Conservation (phyloP, 2,113 vertebrate species). For the Seriola aureovittata region DNA sequence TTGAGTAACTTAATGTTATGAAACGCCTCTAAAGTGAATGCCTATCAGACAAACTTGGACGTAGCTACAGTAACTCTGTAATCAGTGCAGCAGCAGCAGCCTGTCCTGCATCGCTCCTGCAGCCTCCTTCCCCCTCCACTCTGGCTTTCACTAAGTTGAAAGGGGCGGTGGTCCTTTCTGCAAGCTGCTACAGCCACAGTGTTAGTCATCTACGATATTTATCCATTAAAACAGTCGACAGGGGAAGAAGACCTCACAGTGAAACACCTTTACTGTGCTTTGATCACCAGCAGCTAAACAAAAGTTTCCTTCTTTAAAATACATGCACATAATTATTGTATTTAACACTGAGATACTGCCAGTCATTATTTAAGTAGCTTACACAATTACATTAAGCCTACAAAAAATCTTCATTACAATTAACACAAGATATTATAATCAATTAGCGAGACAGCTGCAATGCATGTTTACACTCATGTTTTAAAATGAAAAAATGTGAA, state of each 20-base stretch:
- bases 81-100: constrained; percentile 18
- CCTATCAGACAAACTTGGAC: constrained; percentile 11
- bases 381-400: not conserved
- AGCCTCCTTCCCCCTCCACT: constrained; percentile 22
- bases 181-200: constrained; percentile 30
- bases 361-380: not conserved
- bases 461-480: not conserved
- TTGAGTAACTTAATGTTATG: not conserved
- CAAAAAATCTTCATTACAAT: not conserved
- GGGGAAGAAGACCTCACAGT: constrained; percentile 29
- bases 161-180: constrained; percentile 25
- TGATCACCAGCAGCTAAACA: constrained; percentile 19
- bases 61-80: constrained; percentile 11
- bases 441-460: not conserved
- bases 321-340: not conserved
- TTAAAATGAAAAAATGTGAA: not conserved
- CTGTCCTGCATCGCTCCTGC: constrained; percentile 38
- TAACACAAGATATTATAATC: not conserved
- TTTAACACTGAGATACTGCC: constrained; percentile 1
- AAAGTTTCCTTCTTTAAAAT: constrained; percentile 11
- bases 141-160: constrained; percentile 18
- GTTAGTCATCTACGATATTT: constrained; percentile 44
- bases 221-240: constrained; percentile 37
- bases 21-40: constrained; percentile 25
- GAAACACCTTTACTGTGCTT: constrained; percentile 21